A percentile compares a stretch with the other conserved stretches of the same genome.
These are phyloP conservation scores for Tapirus indicus DNA, from an alignment of 2,797 vertebrate genomes.

Conservation along the genomic window DNA sequence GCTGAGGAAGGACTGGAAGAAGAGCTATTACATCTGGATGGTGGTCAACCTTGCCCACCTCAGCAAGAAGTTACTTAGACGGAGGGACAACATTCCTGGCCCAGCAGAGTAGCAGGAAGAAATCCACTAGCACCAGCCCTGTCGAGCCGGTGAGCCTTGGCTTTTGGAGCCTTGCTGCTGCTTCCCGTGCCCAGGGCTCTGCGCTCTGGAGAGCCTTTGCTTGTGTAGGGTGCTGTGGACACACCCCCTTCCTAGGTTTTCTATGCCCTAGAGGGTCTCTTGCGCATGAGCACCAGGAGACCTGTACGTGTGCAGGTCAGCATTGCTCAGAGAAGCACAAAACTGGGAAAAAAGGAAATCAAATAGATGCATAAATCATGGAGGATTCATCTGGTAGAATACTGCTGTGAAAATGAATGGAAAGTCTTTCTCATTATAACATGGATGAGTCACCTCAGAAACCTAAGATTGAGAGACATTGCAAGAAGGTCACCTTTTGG, in stretches of 20 bases:
- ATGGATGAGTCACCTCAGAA: background rate
- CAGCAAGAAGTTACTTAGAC: background rate
- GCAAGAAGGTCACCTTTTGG: background rate
- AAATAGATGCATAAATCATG: background rate
- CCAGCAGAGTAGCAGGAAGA: background rate
- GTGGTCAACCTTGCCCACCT: background rate
- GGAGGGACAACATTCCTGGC: background rate
- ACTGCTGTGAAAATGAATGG: background rate
- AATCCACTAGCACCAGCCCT: background rate
- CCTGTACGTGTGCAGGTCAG: background rate
- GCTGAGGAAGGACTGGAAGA: background rate
- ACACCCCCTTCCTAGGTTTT: too few species aligned
- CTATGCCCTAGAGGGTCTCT: background rate
- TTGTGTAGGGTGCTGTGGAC: background rate
- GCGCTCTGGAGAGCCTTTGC: background rate
- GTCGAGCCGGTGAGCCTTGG: too few species aligned
- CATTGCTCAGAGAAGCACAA: background rate
- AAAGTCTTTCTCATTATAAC: background rate
- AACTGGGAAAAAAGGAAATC: background rate
- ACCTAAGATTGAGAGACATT: background rate
- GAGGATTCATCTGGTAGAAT: background rate
- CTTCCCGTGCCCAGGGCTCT: background rate
- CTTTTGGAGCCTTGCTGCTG: background rate
- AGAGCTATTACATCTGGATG: background rate
- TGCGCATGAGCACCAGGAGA: background rate